Percentiles rank a stretch among this genome's conserved stretches.
Evolutionary conservation across 1,140 invertebrate species (phyloP).

Genomic region (Drosophila ambigua): DNA sequence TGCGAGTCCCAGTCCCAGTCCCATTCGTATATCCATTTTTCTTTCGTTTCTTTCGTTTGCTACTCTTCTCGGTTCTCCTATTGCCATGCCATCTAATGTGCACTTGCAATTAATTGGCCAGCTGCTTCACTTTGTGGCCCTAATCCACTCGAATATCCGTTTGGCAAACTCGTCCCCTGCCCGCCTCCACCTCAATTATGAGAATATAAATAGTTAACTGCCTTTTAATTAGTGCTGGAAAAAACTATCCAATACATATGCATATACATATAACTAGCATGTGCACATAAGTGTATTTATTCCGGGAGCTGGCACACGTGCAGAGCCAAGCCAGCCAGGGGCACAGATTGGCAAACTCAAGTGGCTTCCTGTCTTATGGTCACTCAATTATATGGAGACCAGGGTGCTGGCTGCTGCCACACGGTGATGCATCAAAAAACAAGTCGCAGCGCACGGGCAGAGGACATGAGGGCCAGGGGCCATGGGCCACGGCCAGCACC

Average conservation of each 20-base stretch:
- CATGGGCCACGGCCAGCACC: neutral
- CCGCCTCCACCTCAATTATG: conserved; percentile 41
- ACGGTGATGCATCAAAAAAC: conserved; percentile 1
- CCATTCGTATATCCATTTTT: too few species aligned
- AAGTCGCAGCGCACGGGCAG: conserved; percentile 28
- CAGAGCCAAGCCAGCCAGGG: conserved; percentile 30
- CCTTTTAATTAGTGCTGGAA: conserved; percentile 57
- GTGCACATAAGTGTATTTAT: conserved; percentile 11
- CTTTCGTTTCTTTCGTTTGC: neutral
- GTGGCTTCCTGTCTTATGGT: conserved; percentile 53
- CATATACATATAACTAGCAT: neutral
- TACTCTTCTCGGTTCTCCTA: neutral
- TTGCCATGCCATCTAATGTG: conserved; percentile 15
- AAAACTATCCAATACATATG: conserved; percentile 4
- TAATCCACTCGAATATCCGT: conserved; percentile 24
- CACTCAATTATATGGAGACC: conserved; percentile 67
- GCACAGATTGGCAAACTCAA: conserved; percentile 70
- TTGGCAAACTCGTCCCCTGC: conserved; percentile 35
- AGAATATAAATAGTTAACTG: conserved; percentile 67
- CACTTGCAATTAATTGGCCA: conserved; percentile 53
- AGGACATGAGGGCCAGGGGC: neutral
- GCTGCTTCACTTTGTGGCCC: conserved; percentile 36
- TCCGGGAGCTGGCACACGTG: conserved; percentile 19
- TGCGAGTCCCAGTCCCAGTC: too few species aligned
- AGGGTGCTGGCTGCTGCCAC: conserved; percentile 4